Evolutionary conservation across 2,797 vertebrate genomes (phyloP).

Genomic region (Gallirallus australis): DNA sequence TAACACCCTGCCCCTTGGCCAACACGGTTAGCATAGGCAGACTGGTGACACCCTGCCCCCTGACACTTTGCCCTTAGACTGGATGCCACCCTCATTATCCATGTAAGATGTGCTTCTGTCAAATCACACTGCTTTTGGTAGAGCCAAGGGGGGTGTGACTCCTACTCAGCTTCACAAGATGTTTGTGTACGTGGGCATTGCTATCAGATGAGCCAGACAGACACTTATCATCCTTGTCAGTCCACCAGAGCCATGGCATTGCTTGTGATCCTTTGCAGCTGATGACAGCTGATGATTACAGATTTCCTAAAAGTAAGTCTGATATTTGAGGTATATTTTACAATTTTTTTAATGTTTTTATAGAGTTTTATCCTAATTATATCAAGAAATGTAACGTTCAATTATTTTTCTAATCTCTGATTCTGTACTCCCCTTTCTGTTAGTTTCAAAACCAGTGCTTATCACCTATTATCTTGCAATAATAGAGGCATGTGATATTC

Average conservation of each 20-base stretch:
- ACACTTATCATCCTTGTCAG: background rate
- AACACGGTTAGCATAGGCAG: accelerated
- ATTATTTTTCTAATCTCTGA: background rate
- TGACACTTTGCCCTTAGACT: background rate
- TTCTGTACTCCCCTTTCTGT: background rate
- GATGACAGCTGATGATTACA: background rate
- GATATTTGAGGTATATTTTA: background rate
- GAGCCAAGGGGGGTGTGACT: background rate
- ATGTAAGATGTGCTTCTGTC: background rate
- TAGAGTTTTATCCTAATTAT: background rate
- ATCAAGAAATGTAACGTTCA: background rate
- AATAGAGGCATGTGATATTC: background rate
- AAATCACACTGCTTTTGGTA: accelerated
- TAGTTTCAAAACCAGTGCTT: background rate
- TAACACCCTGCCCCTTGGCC: background rate
- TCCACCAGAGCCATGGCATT: accelerated
- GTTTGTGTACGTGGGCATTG: background rate
- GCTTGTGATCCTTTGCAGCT: background rate
- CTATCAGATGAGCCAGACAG: background rate
- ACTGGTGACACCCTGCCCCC: too few species aligned
- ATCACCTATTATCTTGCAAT: background rate
- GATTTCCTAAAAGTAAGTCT: background rate
- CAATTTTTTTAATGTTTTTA: background rate
- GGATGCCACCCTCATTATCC: accelerated
- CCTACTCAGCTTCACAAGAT: accelerated